These are phyloP conservation scores for Ctena decussata DNA, from an alignment of 2,888 invertebrate genomes.

Conservation along the genomic window DNA sequence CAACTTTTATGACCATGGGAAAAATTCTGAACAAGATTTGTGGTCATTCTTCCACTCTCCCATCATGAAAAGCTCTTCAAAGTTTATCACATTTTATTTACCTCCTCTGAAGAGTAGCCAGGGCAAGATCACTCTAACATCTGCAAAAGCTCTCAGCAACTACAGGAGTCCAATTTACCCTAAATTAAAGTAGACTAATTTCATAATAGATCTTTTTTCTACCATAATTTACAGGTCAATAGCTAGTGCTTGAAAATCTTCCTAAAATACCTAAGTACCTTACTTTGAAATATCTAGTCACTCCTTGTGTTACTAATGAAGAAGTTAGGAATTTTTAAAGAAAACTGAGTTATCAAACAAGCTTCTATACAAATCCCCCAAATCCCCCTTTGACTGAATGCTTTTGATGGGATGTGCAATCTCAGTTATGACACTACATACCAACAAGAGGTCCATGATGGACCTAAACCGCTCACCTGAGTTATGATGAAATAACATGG, in stretches of 20 bases:
- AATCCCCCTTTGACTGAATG: too few species aligned
- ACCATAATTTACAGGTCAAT: slow-evolving; percentile 1
- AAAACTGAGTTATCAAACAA: too few species aligned
- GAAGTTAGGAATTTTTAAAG: too few species aligned
- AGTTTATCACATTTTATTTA: background rate
- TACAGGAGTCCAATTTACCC: slow-evolving; percentile 1
- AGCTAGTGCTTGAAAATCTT: background rate
- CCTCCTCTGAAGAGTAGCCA: slow-evolving; percentile 2
- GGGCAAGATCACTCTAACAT: background rate
- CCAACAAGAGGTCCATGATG: too few species aligned
- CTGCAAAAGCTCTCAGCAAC: background rate
- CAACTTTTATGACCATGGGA: too few species aligned
- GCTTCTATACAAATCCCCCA: too few species aligned
- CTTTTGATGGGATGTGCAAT: too few species aligned
- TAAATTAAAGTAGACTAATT: slow-evolving; percentile 9
- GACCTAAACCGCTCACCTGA: too few species aligned
- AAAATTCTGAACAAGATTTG: background rate
- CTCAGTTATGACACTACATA: too few species aligned
- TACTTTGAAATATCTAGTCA: too few species aligned
- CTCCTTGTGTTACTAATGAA: too few species aligned
- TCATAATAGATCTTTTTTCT: background rate
- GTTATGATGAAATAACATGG: too few species aligned
- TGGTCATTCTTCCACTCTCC: background rate
- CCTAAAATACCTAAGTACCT: background rate
- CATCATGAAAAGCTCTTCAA: background rate